Base-by-base conservation (phyloP, 2,888 invertebrate species). In the Monochamus alternatus region DNA sequence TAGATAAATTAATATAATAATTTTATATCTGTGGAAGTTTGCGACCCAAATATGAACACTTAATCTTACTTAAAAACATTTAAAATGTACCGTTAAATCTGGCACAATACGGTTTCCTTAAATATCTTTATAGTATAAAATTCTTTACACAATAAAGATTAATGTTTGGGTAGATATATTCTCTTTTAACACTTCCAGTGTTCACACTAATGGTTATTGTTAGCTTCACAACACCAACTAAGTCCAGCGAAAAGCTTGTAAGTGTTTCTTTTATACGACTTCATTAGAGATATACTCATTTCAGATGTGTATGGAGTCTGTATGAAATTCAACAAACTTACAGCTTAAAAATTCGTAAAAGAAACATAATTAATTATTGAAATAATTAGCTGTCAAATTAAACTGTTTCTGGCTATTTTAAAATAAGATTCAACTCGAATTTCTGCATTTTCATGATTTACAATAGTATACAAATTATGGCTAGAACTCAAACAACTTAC, bases 101-200 rank as follows among this genome's bases (percentile, higher is more conserved):
- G 30, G 31, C 47, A 10, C 43, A 64, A 47, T 64, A 47, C 30
- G 22, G 14, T 64, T 47, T 30, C 30, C 47, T 64, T 64, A 64
- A 64, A 47, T 12, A 30, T 47, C 64, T 64, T 64, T 64, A 64
- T 64, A 22, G 30, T 64, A 47, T 64, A 47, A 51, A 64, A 64
- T 47, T 64, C 22, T 47, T 64, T 44, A 12, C 44, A 47, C 64
- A 64, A 64, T 47, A 64, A 64, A 64, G 64, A 64, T 64, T 64
- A 64, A 64, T 64, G 64, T 64, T 64, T 30, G 8, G 22, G 31
- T 47, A 64, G 44, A 47, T 64, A 1, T 22, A 22, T 47, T 63
- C 5, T 47, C 55, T 47, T 64, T 62, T 64, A 44, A 64, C 44
- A 44, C 44, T 47, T 47, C 31, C 64, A 47, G 47, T 64, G 44